Percentiles rank a stretch among this genome's conserved stretches.
phyloP scores from a whole-genome alignment of 2,797 vertebrate species.

The Silurus lanzhouensis region DNA sequence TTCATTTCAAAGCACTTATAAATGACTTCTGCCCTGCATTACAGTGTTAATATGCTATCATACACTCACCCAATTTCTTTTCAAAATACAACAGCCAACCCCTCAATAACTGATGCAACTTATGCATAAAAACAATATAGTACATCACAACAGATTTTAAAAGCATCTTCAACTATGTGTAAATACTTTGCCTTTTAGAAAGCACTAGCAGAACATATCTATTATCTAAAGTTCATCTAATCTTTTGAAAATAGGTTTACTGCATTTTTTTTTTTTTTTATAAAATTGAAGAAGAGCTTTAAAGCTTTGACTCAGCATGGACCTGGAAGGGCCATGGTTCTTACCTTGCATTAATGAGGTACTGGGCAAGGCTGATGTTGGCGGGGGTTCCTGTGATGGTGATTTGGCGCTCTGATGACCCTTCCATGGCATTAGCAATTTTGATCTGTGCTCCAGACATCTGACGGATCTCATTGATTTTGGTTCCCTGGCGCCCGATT shows the following conservation, averaged over 20 bases:
- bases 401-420: slow-evolving; percentile 94
- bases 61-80: neutral
- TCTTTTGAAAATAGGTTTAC: neutral
- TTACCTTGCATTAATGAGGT: slow-evolving; percentile 98
- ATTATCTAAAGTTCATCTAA: neutral
- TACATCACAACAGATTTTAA: neutral
- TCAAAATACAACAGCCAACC: neutral
- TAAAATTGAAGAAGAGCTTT: neutral
- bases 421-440: slow-evolving; percentile 95
- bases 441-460: slow-evolving; percentile 99
- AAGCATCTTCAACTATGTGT: neutral
- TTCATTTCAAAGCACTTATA: neutral
- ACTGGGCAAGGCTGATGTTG: slow-evolving; percentile 98
- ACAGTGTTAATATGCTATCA: neutral
- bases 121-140: neutral
- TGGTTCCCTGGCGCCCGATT: slow-evolving; percentile 97
- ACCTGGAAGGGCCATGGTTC: slow-evolving; percentile 31
- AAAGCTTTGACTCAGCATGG: neutral
- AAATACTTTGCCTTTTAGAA: neutral
- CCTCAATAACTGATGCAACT: neutral
- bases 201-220: neutral
- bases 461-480: slow-evolving; percentile 98
- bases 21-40: neutral
- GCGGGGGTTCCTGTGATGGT: slow-evolving; percentile 97
- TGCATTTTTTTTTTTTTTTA: slow-evolving; percentile 11